phyloP scores from a whole-genome alignment of 2,113 vertebrate genomes.

The Cebidichthys violaceus region DNA sequence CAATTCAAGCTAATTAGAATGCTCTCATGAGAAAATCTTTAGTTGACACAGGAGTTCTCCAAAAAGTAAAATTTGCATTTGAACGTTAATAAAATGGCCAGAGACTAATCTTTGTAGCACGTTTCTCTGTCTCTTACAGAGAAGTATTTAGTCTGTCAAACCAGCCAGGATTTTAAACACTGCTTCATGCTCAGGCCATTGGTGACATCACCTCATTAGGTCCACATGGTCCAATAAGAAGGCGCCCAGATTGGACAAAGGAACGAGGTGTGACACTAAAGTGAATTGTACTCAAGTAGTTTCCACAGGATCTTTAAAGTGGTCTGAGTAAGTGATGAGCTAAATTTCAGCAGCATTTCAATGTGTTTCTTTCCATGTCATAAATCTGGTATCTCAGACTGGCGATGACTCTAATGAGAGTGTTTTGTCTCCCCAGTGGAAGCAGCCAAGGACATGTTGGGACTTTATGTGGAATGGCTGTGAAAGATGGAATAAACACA shows the following conservation, averaged over 20 bases:
- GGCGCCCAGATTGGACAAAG: constrained; percentile 62
- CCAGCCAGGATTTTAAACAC: constrained; percentile 39
- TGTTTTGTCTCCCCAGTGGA: constrained; percentile 34
- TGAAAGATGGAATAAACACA: constrained; percentile 38
- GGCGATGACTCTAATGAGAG: constrained; percentile 55
- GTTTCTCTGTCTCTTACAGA: constrained; percentile 15
- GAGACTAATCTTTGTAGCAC: constrained; percentile 14
- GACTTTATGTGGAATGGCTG: constrained; percentile 59
- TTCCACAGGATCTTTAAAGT: constrained; percentile 60
- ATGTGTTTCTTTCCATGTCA: constrained; percentile 69
- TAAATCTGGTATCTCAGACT: constrained; percentile 72
- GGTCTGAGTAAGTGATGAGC: constrained; percentile 54
- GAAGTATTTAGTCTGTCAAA: constrained; percentile 38
- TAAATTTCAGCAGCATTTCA: constrained; percentile 53
- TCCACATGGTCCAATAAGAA: constrained; percentile 54
- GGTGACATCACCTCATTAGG: constrained; percentile 71
- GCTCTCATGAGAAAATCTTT: neutral
- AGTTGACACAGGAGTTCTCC: neutral
- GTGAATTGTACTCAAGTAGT: constrained; percentile 28
- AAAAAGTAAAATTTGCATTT: constrained; percentile 20
- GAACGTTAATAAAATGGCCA: constrained; percentile 6
- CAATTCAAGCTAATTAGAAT: constrained; percentile 8
- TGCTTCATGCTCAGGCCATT: constrained; percentile 49
- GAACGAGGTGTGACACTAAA: constrained; percentile 67
- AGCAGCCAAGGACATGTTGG: constrained; percentile 53